These are phyloP conservation scores for Euclidia mi DNA, from an alignment of 2,888 invertebrate species.

Conservation along the genomic window DNA sequence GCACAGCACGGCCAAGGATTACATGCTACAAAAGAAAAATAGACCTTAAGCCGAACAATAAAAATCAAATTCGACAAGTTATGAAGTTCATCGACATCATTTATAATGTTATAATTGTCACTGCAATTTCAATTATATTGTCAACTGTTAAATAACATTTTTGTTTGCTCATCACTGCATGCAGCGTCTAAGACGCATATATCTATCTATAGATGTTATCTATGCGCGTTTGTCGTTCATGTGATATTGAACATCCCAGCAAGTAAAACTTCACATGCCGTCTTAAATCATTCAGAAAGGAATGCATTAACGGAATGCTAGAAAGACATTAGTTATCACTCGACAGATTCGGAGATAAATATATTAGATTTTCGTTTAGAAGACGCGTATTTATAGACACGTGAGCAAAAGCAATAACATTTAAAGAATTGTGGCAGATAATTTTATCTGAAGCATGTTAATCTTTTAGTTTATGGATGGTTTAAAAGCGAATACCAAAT, in stretches of 20 bases:
- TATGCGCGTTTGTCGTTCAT: conserved; percentile 4
- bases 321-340: conserved; percentile 12
- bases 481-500: neutral
- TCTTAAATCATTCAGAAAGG: conserved; percentile 41
- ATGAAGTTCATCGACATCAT: too few species aligned
- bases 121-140: too few species aligned
- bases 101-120: too few species aligned
- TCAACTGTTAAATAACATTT: too few species aligned
- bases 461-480: neutral
- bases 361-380: too few species aligned
- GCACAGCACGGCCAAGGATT: too few species aligned
- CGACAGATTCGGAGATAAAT: too few species aligned
- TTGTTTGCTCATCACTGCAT: too few species aligned
- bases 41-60: too few species aligned
- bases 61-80: too few species aligned
- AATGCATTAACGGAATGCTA: conserved; percentile 34
- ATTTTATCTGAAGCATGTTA: neutral
- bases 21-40: too few species aligned
- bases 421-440: neutral
- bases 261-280: conserved; percentile 17
- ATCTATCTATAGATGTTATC: conserved; percentile 18
- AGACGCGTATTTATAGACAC: neutral
- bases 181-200: too few species aligned
- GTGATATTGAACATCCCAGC: neutral
- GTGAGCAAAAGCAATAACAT: conserved; percentile 7